Percentiles rank a stretch among this genome's conserved stretches.
These are phyloP conservation scores for Plebejus anna DNA, from an alignment of 2,888 invertebrate genomes.

Conservation along the genomic window DNA sequence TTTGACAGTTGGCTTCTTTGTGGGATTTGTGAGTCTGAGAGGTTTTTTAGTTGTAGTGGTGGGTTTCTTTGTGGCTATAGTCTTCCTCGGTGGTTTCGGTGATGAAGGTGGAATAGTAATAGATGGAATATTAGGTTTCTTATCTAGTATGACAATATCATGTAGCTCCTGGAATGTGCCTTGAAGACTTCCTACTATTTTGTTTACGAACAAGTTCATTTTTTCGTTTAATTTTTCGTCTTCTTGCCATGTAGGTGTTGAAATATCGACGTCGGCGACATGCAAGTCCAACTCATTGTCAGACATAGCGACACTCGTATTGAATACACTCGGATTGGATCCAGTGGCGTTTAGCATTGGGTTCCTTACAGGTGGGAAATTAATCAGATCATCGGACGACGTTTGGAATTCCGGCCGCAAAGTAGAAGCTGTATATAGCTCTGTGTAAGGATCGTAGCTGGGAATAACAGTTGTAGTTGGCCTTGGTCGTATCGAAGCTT, in stretches of 20 bases:
- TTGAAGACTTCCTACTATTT: conserved; percentile 90
- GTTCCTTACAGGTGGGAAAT: conserved; percentile 92
- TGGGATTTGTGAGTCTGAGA: conserved; percentile 55
- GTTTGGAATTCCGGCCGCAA: conserved; percentile 81
- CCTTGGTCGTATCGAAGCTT: conserved; percentile 46
- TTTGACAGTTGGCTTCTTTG: conserved; percentile 58
- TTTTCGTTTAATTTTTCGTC: conserved; percentile 88
- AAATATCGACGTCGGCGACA: conserved; percentile 81
- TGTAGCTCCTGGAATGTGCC: conserved; percentile 90
- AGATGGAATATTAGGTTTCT: conserved; percentile 66
- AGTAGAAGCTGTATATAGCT: conserved; percentile 58
- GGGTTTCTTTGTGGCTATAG: conserved; percentile 53
- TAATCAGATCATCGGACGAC: conserved; percentile 84
- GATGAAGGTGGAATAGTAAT: conserved; percentile 55
- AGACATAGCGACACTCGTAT: conserved; percentile 73
- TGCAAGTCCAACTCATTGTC: conserved; percentile 72
- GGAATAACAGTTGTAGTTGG: conserved; percentile 49
- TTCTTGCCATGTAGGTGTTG: conserved; percentile 87
- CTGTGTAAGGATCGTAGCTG: conserved; percentile 55
- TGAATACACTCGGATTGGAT: conserved; percentile 69
- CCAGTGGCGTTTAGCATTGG: conserved; percentile 88
- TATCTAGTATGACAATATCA: conserved; percentile 83
- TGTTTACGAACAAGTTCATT: conserved; percentile 89
- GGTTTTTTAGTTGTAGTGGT: conserved; percentile 70
- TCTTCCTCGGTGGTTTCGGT: conserved; percentile 59